phyloP scores from a whole-genome alignment of 2,888 invertebrate genomes.

The Xanthorhoe spadicearia region DNA sequence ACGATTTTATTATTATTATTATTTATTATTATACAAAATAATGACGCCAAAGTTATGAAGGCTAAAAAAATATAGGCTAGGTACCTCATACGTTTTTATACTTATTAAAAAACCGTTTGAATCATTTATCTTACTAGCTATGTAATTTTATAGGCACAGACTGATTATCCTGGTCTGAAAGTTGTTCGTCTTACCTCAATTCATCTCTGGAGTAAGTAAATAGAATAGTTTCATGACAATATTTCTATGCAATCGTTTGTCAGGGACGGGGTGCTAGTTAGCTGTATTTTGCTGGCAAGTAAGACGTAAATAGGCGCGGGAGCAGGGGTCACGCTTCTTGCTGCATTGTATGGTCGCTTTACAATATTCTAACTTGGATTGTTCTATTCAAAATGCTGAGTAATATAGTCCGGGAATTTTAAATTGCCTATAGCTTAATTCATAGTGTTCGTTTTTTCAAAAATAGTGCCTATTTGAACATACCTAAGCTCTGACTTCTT shows the following conservation, averaged over 20 bases:
- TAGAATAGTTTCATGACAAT: conserved; percentile 78
- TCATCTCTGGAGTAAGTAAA: conserved; percentile 57
- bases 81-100: no score
- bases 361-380: conserved; percentile 9
- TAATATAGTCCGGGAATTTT: no score
- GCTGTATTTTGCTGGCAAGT: conserved; percentile 51
- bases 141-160: not conserved
- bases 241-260: conserved; percentile 80
- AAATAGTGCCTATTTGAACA: no score
- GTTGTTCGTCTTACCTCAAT: not conserved
- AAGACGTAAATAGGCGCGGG: conserved; percentile 67
- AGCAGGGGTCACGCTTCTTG: conserved; percentile 58
- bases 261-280: conserved; percentile 66
- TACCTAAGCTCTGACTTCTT: no score
- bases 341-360: conserved; percentile 56
- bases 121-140: no score
- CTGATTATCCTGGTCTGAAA: not conserved
- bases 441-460: no score
- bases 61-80: no score
- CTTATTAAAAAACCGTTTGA: no score
- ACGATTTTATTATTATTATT: no score
- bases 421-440: no score
- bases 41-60: no score
- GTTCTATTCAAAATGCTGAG: conserved; percentile 8
- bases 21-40: no score